Base-by-base conservation (phyloP, 2,888 invertebrate genomes). In the Eudasyphora cyanicolor region DNA sequence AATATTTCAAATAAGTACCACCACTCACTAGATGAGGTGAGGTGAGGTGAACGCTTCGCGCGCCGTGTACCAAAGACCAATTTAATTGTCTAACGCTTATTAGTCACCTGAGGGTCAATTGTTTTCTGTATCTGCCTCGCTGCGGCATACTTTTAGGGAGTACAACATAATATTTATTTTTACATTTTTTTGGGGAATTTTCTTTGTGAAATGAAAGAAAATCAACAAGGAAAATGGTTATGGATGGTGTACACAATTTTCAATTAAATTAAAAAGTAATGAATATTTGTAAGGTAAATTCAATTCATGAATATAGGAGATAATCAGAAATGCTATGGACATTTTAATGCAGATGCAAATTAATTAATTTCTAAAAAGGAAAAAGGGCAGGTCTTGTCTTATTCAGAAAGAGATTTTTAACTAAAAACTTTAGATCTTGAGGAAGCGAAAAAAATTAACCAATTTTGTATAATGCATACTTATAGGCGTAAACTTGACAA, bases 81-180 rank as follows among this genome's bases (percentile, higher is more conserved):
- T 64, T 57, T 77, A 77, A 64, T 83, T 80, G 70, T 71, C 62
- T 77, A 75, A 70, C 62, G 69, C 54, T 77, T 82, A 62, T 79
- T 74, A 74, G 70, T 21, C 80, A 77, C 83, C 83, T 80, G 54
- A 51, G 76, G 82, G 79, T 74, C 62, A 80, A 76, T 27, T 76
- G 62, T 21, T 38, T 60, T 35, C 42, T 57, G 38, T 67, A 12
- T 45, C 38, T 60, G 62, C n/a, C n/a, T n/a, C 29, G 1, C 62
- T n/a, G 27, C 14, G 21, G 57, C 27, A 57, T 57, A 27, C 57
- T 57, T 57, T 57, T 57, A 27, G 57, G 45, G 57, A 27, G 24
- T 24, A 5, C 10, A 12, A 14, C 8, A 57, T 27, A 57, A 27
- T 27, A 27, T 57, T 57, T 57, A 14, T 14, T 27, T 57, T 3